These are phyloP conservation scores for Tachycineta bicolor DNA, from an alignment of 2,113 vertebrate species.

Conservation along the genomic window DNA sequence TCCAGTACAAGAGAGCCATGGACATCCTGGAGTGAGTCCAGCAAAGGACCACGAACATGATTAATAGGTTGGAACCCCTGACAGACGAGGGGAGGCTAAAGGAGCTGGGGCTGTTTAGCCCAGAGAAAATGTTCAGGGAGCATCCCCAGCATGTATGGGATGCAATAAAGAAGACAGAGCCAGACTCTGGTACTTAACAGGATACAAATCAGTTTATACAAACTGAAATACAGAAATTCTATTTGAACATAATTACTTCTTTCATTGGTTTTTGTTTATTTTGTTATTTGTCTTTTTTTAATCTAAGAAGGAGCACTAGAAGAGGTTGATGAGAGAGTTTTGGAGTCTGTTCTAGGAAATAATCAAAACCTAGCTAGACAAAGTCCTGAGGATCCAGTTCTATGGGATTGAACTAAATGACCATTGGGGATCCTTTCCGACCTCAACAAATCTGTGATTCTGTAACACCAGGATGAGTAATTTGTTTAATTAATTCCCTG, in stretches of 20 bases:
- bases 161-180: not conserved
- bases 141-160: not conserved
- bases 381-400: not conserved
- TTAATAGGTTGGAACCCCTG: not conserved
- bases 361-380: not conserved
- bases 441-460: not conserved
- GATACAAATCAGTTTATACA: not conserved
- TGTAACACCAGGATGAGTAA: not conserved
- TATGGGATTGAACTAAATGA: not conserved
- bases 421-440: not conserved
- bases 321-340: not conserved
- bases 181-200: not conserved
- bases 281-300: not conserved
- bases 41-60: not conserved
- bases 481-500: not conserved
- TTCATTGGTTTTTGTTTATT: not conserved
- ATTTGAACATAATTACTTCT: not conserved
- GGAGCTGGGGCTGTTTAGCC: not conserved
- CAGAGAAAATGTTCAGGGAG: not conserved
- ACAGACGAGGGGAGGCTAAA: not conserved
- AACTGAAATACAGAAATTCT: not conserved
- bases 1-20: not conserved
- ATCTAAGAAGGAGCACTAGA: not conserved
- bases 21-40: not conserved
- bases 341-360: not conserved